Conservation (phyloP, 2,113 vertebrate species). For the Apeltes quadracus region DNA sequence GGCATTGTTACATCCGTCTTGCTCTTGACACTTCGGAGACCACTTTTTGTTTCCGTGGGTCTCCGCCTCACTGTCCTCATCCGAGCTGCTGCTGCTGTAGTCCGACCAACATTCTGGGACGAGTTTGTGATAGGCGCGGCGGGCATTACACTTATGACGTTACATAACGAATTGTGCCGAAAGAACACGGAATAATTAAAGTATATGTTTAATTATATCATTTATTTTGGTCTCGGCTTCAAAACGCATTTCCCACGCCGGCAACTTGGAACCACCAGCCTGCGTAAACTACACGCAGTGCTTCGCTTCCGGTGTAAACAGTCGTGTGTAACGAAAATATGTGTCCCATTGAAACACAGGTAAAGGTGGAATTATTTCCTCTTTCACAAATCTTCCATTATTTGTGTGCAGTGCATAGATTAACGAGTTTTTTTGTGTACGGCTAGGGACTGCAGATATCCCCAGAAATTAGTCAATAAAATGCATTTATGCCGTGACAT, state of each 20-base stretch:
- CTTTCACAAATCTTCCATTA: neutral
- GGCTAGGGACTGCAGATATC: neutral
- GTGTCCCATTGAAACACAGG: constrained; percentile 48
- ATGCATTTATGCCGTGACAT: neutral
- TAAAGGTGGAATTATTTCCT: constrained; percentile 18
- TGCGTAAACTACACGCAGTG: fast-evolving
- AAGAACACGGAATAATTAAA: neutral
- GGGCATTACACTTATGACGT: neutral
- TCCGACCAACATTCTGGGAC: constrained; percentile 73
- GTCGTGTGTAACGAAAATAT: constrained; percentile 15
- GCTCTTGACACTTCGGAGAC: constrained; percentile 6
- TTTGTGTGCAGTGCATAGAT: neutral
- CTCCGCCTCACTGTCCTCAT: constrained; percentile 65
- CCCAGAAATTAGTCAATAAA: neutral
- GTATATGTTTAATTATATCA: neutral
- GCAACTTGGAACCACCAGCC: neutral
- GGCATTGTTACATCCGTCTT: constrained; percentile 3
- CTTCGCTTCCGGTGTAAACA: constrained; percentile 64
- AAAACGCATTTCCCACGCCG: neutral
- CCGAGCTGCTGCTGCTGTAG: constrained; percentile 83
- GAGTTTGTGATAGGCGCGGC: too few species aligned
- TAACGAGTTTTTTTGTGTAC: neutral
- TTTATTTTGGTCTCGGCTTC: neutral
- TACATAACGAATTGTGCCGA: neutral
- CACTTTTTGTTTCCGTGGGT: neutral